Base-by-base conservation (phyloP, 1,140 invertebrate genomes). In the Trichonephila inaurata region DNA sequence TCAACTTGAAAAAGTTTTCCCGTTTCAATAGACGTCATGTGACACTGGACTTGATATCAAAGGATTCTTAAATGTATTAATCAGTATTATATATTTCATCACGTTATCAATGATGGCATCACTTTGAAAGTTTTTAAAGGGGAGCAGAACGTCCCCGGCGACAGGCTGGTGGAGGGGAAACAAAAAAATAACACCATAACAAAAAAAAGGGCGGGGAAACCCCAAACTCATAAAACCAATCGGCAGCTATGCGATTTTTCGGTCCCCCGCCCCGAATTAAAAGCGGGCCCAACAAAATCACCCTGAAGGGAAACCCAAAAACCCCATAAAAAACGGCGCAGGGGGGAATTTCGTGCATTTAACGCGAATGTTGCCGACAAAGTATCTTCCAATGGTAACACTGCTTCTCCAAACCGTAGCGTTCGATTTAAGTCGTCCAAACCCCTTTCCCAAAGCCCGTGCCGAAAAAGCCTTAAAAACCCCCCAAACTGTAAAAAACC, bases 81-180 rank as follows among this genome's bases (percentile, higher is more conserved):
- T 87, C 91, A 92, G 91, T 92, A 92, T 92, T 92, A 92, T 87
- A 87, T 69, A 51, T 21, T 44, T 58, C 72, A 28, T n/a, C 90
- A 82, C 61, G 18, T 21, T 62, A 18, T 21, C n/a, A 86, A 86
- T 33, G 95, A 97, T 98, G 61, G 97, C 97, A 8, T 97, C 97
- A 40, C 97, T 51, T 97, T 98, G 95, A 94, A 97, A 97, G 96
- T 96, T 98, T 91, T 98, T 98, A 95, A 97, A 97, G 94, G n/a
- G 96, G 97, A 51, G 97, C 97, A 14, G 97, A 97, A 95, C 97
- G 92, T 14, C 93, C 96, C 64, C 96, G 94, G 81, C 96, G 94
- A 96, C 96, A 96, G 95, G 96, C 95, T 62, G 89, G 92, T 8
- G 60, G 82, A 28, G 58, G 91, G n/a, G 33, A 44, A 81, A 64